Percentiles rank a stretch among this genome's conserved stretches.
Conservation (phyloP, 2,797 vertebrate species). For the Loris lydekkerianus region DNA sequence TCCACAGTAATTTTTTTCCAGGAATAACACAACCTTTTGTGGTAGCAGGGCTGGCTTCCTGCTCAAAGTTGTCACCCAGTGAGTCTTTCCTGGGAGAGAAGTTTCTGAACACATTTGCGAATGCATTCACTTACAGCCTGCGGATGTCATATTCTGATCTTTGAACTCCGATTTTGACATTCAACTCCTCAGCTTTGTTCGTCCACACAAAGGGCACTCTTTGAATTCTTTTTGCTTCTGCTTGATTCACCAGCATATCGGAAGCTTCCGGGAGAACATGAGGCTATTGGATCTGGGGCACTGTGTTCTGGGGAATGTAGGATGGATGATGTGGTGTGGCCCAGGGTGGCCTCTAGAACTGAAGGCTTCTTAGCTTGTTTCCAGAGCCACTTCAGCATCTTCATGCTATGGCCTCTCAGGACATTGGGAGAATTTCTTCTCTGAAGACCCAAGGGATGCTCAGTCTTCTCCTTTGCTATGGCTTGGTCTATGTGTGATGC, state of each 20-base stretch:
- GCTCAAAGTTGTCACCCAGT: not conserved
- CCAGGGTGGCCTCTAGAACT: not conserved
- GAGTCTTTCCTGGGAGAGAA: not conserved
- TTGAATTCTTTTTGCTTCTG: constrained; percentile 25
- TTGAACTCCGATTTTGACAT: constrained; percentile 47
- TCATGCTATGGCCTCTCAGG: not conserved
- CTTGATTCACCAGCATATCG: not conserved
- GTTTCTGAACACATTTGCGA: not conserved
- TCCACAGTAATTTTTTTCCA: not conserved
- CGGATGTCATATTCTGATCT: not conserved
- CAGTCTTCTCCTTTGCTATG: not conserved
- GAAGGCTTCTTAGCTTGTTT: constrained; percentile 6
- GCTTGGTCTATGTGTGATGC: not conserved
- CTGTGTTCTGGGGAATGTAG: not conserved
- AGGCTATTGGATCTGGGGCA: not conserved
- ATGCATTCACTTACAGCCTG: not conserved
- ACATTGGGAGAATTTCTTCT: constrained; percentile 10
- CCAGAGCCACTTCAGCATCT: not conserved
- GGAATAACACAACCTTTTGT: not conserved
- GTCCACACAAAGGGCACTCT: not conserved
- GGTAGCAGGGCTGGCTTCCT: not conserved
- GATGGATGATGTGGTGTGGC: not conserved
- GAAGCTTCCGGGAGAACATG: not conserved
- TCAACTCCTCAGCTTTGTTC: not conserved
- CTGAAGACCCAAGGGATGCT: not conserved